Conservation (phyloP, 2,113 vertebrate species). For the Semicossyphus pulcher region DNA sequence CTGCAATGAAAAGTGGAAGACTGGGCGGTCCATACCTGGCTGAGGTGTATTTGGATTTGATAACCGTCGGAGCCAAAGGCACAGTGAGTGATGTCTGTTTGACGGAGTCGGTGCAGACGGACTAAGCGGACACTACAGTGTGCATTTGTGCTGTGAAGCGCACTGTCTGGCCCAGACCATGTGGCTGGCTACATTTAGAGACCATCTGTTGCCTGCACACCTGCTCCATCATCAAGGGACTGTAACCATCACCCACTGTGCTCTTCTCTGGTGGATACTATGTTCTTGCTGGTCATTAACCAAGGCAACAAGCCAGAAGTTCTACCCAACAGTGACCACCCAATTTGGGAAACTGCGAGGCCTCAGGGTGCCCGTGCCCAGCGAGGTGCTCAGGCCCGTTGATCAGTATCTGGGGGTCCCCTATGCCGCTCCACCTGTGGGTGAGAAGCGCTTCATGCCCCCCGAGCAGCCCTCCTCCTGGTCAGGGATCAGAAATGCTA, state of each 20-base stretch:
- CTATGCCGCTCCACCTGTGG: constrained; percentile 92
- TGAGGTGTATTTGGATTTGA: constrained; percentile 62
- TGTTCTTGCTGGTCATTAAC: constrained; percentile 85
- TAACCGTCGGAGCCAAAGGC: constrained; percentile 44
- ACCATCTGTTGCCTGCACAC: constrained; percentile 80
- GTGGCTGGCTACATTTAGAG: constrained; percentile 79
- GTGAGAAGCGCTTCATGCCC: constrained; percentile 94
- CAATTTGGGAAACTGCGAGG: constrained; percentile 96
- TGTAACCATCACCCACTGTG: constrained; percentile 77
- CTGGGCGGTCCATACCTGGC: constrained; percentile 43
- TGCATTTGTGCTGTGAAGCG: constrained; percentile 69
- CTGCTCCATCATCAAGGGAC: constrained; percentile 76
- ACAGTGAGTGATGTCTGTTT: constrained; percentile 74
- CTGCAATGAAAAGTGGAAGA: constrained; percentile 70
- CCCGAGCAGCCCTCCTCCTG: constrained; percentile 94
- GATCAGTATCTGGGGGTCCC: constrained; percentile 96
- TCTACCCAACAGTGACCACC: constrained; percentile 93
- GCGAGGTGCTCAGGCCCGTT: constrained; percentile 93
- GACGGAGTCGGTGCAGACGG: constrained; percentile 54
- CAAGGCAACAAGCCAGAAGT: constrained; percentile 90
- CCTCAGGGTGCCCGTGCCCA: constrained; percentile 93
- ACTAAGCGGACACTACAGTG: constrained; percentile 70
- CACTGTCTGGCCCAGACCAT: constrained; percentile 76
- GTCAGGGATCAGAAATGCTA: constrained; percentile 93
- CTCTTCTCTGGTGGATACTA: constrained; percentile 81